These are phyloP conservation scores for Pyrochroa serraticornis DNA, from an alignment of 2,888 invertebrate genomes.

Conservation along the genomic window DNA sequence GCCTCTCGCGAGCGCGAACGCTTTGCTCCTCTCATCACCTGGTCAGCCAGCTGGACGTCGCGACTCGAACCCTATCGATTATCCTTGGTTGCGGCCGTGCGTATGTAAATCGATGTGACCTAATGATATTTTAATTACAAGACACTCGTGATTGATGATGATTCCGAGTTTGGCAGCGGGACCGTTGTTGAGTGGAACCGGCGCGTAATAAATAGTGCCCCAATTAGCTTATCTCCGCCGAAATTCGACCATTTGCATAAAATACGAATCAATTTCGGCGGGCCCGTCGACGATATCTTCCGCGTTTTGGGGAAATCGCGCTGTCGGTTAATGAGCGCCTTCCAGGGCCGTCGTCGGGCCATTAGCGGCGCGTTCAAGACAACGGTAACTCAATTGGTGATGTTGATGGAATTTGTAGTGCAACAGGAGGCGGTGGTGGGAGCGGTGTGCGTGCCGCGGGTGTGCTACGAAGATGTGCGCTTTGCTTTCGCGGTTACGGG, in stretches of 20 bases:
- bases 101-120: conserved; percentile 16
- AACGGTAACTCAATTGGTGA: background rate
- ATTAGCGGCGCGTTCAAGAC: background rate
- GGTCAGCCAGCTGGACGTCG: conserved; percentile 15
- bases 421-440: background rate
- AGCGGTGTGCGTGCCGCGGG: no score
- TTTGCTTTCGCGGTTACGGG: no score
- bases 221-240: conserved; percentile 44
- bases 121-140: conserved; percentile 53
- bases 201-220: conserved; percentile 30
- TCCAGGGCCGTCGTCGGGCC: background rate
- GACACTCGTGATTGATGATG: conserved; percentile 44
- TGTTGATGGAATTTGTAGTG: background rate
- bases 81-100: background rate
- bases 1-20: conserved; percentile 36
- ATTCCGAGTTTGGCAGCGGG: conserved; percentile 11
- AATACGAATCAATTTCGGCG: conserved; percentile 42
- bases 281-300: conserved; percentile 11
- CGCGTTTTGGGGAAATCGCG: background rate
- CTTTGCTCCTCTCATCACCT: conserved; percentile 27
- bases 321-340: background rate
- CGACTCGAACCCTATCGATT: background rate
- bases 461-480: no score
- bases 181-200: conserved; percentile 1
- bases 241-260: conserved; percentile 44